A percentile compares a stretch with the other conserved stretches of the same genome.
phyloP scores from a whole-genome alignment of 2,888 invertebrate genomes.

The Drepana falcataria region DNA sequence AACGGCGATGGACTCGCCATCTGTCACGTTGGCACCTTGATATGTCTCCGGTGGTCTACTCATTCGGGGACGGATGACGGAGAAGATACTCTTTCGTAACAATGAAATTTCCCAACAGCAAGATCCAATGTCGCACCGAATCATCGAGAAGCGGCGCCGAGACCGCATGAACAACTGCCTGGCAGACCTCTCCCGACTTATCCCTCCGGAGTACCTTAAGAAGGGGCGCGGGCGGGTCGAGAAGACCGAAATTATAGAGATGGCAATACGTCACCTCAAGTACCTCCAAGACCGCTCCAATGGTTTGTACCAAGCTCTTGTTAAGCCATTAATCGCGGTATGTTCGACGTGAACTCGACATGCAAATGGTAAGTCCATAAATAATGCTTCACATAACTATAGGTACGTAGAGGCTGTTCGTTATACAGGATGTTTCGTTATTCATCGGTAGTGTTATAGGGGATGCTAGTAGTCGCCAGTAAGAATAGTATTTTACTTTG shows the following conservation, averaged over 20 bases:
- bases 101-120: conserved; percentile 74
- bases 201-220: conserved; percentile 95
- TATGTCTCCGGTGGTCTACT: too few species aligned
- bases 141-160: conserved; percentile 95
- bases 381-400: too few species aligned
- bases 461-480: too few species aligned
- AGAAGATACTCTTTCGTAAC: not conserved
- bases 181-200: conserved; percentile 94
- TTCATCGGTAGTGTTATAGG: too few species aligned
- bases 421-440: too few species aligned
- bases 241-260: conserved; percentile 98
- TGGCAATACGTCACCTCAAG: conserved; percentile 97
- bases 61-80: too few species aligned
- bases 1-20: too few species aligned
- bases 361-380: too few species aligned
- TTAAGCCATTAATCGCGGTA: not conserved
- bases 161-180: conserved; percentile 99
- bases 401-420: too few species aligned
- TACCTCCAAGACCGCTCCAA: conserved; percentile 86
- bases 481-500: too few species aligned
- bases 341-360: too few species aligned
- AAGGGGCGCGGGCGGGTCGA: conserved; percentile 97
- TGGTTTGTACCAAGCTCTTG: conserved; percentile 47
- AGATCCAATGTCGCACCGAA: conserved; percentile 98
- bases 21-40: too few species aligned